These are phyloP conservation scores for Cataglyphis altisquamis DNA, from an alignment of 2,888 invertebrate species.

Conservation along the genomic window DNA sequence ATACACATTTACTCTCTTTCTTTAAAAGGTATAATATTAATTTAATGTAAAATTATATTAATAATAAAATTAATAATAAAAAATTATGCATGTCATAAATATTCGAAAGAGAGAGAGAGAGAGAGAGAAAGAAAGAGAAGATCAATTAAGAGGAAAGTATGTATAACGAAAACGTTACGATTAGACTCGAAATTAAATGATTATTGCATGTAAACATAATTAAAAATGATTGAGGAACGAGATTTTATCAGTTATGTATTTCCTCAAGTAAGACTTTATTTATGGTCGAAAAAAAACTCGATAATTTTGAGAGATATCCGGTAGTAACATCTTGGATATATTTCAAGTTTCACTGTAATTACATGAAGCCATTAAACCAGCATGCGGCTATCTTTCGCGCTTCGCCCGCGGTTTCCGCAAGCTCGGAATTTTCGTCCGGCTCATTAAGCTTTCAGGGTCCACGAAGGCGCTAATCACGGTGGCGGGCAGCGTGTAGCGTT, in stretches of 20 bases:
- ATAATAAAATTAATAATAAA: no score
- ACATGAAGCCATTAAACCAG: background rate
- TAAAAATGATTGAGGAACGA: background rate
- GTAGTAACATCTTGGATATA: background rate
- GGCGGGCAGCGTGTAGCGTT: slow-evolving; percentile 16
- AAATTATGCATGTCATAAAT: background rate
- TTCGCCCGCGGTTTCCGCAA: background rate
- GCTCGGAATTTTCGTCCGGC: background rate
- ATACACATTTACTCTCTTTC: background rate
- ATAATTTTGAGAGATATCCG: background rate
- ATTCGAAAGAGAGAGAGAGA: background rate
- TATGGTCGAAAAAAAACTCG: background rate
- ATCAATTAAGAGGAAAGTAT: background rate
- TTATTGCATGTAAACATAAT: background rate
- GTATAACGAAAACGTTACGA: background rate
- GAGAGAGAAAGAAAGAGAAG: background rate
- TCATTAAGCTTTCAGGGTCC: slow-evolving; percentile 3
- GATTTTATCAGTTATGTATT: background rate
- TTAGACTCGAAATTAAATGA: background rate
- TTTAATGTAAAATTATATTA: background rate
- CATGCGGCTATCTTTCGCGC: slow-evolving; percentile 8
- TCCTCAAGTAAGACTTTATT: background rate
- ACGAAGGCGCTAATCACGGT: slow-evolving; percentile 43
- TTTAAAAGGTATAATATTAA: background rate
- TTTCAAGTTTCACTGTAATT: slow-evolving; percentile 6